Base-by-base conservation (phyloP, 2,888 invertebrate genomes). In the Nysson spinosus region DNA sequence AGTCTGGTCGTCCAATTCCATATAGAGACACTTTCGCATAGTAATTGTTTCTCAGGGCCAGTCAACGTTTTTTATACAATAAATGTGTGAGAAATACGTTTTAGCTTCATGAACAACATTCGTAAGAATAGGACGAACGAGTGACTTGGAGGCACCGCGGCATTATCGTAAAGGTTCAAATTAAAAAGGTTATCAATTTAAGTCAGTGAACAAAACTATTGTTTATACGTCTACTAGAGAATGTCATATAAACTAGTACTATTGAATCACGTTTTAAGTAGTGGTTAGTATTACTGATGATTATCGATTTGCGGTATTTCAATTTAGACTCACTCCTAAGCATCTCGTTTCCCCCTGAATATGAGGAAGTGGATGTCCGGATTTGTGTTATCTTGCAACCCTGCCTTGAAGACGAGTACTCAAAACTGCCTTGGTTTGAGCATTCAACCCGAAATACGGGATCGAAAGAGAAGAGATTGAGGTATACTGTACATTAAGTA, bases 401-500 rank as follows among this genome's bases (percentile, higher is more conserved):
- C 28, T 24, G 52, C 44, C 42, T 39, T 52, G 14, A n/a, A 19
- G 46, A 51, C 43, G 66, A 57, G 43, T 46, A 47, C 43, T 54
- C 63, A 26, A 44, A 42, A 26, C 0, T 4, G n/a, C 1, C 1
- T 14, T 4, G 6, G 11, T 54, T 16, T 19, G 50, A 43, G 39
- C 14, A 26, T 5, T 4, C 52, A 40, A n/a, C 40, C 54, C 34
- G 35, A 26, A 12, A 9, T 17, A 35, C 32, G 37, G 50, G 58
- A 68, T 49, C 54, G 43, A 28, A 16, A 58, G 35, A 54, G 54
- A 44, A 51, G 39, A 43, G 47, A 40, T 44, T 52, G 32, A 22
- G 44, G 51, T 43, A 17, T 40, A 55, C 39, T 58, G 58, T 65
- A 71, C 43, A 67, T 84, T 83, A 83, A 84, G 83, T 84, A 84